Conservation (phyloP, 2,113 vertebrate species). For the Paramisgurnus dabryanus region DNA sequence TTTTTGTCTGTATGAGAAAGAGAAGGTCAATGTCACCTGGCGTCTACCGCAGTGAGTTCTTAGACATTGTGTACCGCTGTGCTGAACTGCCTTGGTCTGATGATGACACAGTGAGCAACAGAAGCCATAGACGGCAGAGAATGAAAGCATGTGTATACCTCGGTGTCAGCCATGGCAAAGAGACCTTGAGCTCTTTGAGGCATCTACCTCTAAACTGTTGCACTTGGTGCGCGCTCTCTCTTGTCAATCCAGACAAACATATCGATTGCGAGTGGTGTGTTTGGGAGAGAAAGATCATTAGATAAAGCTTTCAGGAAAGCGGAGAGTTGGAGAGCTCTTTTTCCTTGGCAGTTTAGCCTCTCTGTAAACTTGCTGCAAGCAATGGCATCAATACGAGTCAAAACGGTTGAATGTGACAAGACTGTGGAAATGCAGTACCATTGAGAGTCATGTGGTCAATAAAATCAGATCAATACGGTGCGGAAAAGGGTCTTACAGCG, state of each 20-base stretch:
- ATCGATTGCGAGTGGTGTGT: slow-evolving; percentile 48
- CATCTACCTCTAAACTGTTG: slow-evolving; percentile 32
- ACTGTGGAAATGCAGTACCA: slow-evolving; percentile 30
- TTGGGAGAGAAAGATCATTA: slow-evolving; percentile 52
- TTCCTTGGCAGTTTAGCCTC: slow-evolving; percentile 23
- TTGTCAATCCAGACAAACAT: slow-evolving; percentile 48
- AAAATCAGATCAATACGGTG: not conserved
- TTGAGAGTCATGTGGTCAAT: slow-evolving; percentile 33
- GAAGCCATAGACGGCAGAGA: slow-evolving; percentile 8
- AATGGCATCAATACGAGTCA: slow-evolving; percentile 44
- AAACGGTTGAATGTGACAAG: slow-evolving; percentile 20
- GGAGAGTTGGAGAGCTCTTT: slow-evolving; percentile 38
- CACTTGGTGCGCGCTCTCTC: slow-evolving; percentile 41
- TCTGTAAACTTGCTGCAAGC: slow-evolving; percentile 40
- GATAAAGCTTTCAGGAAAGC: slow-evolving; percentile 40
- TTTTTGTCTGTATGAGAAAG: not conserved
- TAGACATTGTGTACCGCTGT: not conserved
- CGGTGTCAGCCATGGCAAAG: slow-evolving; percentile 31
- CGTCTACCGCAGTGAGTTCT: not conserved
- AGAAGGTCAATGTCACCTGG: slow-evolving; percentile 2
- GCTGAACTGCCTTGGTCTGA: slow-evolving; percentile 5
- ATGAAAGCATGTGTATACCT: slow-evolving; percentile 11
- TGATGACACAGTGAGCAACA: slow-evolving; percentile 36
- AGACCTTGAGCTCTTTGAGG: slow-evolving; percentile 41
- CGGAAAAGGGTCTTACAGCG: not conserved